Conservation (phyloP, 2,888 invertebrate species). For the Chloroclysta siterata region DNA sequence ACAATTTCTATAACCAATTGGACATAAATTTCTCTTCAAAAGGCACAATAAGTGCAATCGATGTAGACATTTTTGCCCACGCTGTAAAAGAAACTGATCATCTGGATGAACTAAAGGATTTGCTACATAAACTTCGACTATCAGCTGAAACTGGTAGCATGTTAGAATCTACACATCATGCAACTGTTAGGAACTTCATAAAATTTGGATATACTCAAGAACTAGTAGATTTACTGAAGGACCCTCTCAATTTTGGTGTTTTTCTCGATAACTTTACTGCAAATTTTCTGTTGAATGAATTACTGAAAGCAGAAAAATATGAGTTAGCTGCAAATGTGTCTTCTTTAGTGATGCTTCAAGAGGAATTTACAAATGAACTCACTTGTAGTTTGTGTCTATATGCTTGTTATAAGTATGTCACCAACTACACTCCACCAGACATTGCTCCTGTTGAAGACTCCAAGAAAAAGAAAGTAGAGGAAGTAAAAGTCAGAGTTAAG, state of each 20-base stretch:
- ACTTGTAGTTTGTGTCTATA: constrained; percentile 88
- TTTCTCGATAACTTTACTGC: constrained; percentile 93
- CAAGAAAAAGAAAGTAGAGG: constrained; percentile 80
- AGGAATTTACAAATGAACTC: constrained; percentile 91
- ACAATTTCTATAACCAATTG: constrained; percentile 88
- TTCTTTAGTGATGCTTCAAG: constrained; percentile 93
- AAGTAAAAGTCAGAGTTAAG: constrained; percentile 90
- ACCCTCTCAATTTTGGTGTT: constrained; percentile 94
- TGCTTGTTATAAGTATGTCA: constrained; percentile 90
- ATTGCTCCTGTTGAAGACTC: constrained; percentile 49
- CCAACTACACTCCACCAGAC: constrained; percentile 53
- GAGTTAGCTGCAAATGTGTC: constrained; percentile 91
- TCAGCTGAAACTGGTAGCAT: constrained; percentile 89
- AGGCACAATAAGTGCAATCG: constrained; percentile 89
- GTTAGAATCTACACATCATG: constrained; percentile 93
- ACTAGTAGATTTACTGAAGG: constrained; percentile 89
- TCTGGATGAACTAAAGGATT: constrained; percentile 89
- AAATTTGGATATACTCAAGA: constrained; percentile 85
- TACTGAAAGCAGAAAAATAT: constrained; percentile 88
- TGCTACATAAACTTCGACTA: constrained; percentile 89
- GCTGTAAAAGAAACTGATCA: constrained; percentile 83
- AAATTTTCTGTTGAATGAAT: constrained; percentile 92
- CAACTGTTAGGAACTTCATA: constrained; percentile 87
- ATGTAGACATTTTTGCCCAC: constrained; percentile 93
- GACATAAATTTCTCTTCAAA: constrained; percentile 87